Conservation (phyloP, 2,113 vertebrate genomes). For the Alces alces region DNA sequence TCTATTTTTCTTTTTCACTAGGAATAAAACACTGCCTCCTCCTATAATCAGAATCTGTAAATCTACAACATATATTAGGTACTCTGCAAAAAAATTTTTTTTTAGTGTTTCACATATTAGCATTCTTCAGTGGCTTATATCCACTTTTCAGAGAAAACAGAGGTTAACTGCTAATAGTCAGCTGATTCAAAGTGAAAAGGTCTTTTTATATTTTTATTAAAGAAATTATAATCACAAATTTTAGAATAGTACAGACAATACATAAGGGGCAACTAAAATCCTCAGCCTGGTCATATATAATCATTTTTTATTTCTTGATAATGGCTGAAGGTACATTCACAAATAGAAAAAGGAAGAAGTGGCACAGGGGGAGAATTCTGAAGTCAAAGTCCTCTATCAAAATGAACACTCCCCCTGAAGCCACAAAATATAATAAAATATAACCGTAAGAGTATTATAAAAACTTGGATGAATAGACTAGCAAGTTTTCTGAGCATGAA, state of each 20-base stretch:
- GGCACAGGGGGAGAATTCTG: not conserved
- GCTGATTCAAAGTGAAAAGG: not conserved
- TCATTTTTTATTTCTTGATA: not conserved
- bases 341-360: not conserved
- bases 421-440: not conserved
- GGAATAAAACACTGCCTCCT: not conserved
- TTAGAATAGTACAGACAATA: not conserved
- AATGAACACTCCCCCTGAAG: not conserved
- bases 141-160: not conserved
- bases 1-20: not conserved
- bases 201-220: not conserved
- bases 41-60: not conserved
- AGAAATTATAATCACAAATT: not conserved
- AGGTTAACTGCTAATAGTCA: not conserved
- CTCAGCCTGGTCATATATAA: not conserved
- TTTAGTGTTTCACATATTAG: not conserved
- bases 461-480: not conserved
- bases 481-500: not conserved
- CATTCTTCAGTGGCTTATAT: not conserved
- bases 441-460: not conserved
- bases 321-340: not conserved
- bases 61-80: not conserved
- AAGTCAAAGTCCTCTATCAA: not conserved
- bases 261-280: not conserved
- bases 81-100: not conserved